phyloP scores from a whole-genome alignment of 1,140 invertebrate species.

The Heliconius himera region DNA sequence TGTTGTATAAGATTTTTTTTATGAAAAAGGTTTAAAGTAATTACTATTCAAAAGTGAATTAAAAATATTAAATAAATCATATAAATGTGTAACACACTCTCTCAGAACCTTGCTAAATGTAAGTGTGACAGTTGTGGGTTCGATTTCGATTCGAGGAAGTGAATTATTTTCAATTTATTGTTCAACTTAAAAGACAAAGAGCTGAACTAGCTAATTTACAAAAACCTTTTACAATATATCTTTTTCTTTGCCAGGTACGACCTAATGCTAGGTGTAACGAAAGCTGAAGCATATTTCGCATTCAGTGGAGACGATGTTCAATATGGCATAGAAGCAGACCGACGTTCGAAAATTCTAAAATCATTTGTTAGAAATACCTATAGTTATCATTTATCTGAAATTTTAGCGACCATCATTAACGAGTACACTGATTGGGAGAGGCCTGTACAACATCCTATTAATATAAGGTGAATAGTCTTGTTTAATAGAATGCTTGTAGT shows the following conservation, averaged over 20 bases:
- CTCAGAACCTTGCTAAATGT: too few species aligned
- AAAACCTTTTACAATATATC: background rate
- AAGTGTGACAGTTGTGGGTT: too few species aligned
- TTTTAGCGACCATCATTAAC: slow-evolving; percentile 94
- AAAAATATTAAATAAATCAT: too few species aligned
- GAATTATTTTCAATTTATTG: too few species aligned
- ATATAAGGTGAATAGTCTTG: slow-evolving; percentile 84
- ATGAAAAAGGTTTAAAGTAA: too few species aligned
- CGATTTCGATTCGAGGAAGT: too few species aligned
- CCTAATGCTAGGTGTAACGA: slow-evolving; percentile 95
- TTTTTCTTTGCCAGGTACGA: slow-evolving; percentile 86
- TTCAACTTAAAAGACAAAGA: too few species aligned
- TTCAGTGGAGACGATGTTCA: slow-evolving; percentile 95
- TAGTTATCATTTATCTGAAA: slow-evolving; percentile 92
- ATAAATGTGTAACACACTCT: too few species aligned
- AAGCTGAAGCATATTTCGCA: slow-evolving; percentile 92
- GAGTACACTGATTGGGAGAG: slow-evolving; percentile 99
- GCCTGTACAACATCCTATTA: slow-evolving; percentile 95
- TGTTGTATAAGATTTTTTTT: too few species aligned
- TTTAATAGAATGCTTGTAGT: background rate
- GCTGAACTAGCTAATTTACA: too few species aligned
- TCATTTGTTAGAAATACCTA: slow-evolving; percentile 97
- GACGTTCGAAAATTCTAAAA: slow-evolving; percentile 93
- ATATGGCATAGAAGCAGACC: slow-evolving; percentile 94
- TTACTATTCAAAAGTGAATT: too few species aligned